Conservation (phyloP, 2,888 invertebrate genomes). For the Cryptus viduatorius region DNA sequence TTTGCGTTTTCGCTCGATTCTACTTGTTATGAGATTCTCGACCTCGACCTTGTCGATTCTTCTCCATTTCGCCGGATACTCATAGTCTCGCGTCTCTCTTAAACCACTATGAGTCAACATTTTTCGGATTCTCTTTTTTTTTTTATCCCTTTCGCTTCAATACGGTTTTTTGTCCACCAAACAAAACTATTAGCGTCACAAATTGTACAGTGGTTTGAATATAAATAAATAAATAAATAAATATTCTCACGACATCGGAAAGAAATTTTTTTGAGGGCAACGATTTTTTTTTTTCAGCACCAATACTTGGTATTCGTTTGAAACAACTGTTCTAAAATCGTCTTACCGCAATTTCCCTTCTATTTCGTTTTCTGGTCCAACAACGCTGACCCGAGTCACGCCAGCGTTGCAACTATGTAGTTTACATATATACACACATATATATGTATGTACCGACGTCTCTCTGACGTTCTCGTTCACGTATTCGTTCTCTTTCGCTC, state of each 20-base stretch:
- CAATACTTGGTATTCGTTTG: too few species aligned
- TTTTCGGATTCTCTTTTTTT: not conserved
- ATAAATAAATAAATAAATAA: not conserved
- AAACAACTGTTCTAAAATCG: not conserved
- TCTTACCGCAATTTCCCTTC: not conserved
- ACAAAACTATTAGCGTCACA: not conserved
- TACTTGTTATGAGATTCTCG: constrained; percentile 13
- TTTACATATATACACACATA: not conserved
- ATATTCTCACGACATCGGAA: too few species aligned
- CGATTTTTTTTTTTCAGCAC: too few species aligned
- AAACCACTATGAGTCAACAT: not conserved
- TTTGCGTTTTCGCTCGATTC: constrained; percentile 9
- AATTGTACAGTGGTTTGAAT: not conserved
- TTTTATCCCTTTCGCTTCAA: not conserved
- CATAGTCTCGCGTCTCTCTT: not conserved
- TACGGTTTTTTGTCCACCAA: not conserved
- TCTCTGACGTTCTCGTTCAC: constrained; percentile 41
- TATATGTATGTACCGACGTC: constrained; percentile 19
- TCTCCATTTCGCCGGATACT: not conserved
- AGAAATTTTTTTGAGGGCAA: too few species aligned
- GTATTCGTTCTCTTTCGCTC: constrained; percentile 55
- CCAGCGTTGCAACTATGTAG: constrained; percentile 9
- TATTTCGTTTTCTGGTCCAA: not conserved
- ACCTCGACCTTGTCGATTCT: constrained; percentile 39
- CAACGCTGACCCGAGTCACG: not conserved